These are phyloP conservation scores for Cotesia congregata DNA, from an alignment of 2,888 invertebrate genomes.

Conservation along the genomic window DNA sequence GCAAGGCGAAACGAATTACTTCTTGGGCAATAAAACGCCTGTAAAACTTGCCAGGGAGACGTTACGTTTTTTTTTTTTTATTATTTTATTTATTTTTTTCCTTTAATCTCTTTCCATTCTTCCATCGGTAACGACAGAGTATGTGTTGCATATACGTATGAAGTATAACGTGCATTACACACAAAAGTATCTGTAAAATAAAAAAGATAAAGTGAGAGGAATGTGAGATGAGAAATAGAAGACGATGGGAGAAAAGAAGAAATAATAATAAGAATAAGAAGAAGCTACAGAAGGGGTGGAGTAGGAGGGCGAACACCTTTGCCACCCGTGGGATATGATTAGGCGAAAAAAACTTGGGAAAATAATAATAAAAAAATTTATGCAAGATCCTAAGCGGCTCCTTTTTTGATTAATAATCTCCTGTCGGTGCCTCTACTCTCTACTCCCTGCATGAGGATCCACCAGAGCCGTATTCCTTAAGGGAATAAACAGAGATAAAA, in stretches of 20 bases:
- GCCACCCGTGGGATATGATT: slow-evolving; percentile 36
- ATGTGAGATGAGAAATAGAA: slow-evolving; percentile 31
- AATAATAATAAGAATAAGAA: neutral
- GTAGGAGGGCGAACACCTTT: slow-evolving; percentile 21
- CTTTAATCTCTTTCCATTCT: slow-evolving; percentile 18
- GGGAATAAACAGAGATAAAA: neutral
- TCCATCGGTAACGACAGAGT: slow-evolving; percentile 7
- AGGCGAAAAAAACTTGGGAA: slow-evolving; percentile 27
- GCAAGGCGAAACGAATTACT: slow-evolving; percentile 37
- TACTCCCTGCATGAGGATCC: neutral
- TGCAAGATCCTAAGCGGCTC: slow-evolving; percentile 31
- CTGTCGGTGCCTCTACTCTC: neutral
- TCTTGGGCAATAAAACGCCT: slow-evolving; percentile 31
- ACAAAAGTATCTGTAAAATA: slow-evolving; percentile 24
- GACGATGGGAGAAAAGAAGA: neutral
- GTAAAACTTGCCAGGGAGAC: slow-evolving; percentile 25
- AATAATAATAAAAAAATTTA: slow-evolving; percentile 11
- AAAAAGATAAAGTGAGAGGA: slow-evolving; percentile 32
- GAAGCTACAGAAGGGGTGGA: neutral
- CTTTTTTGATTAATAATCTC: slow-evolving; percentile 32
- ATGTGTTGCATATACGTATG: slow-evolving; percentile 8
- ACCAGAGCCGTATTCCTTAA: neutral
- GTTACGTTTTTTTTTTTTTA: slow-evolving; percentile 16
- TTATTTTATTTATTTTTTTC: slow-evolving; percentile 18
- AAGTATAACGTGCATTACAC: slow-evolving; percentile 13